A percentile compares a stretch with the other conserved stretches of the same genome.
These are phyloP conservation scores for Coecobrya sp. DNA, from an alignment of 2,888 invertebrate species.

Conservation along the genomic window DNA sequence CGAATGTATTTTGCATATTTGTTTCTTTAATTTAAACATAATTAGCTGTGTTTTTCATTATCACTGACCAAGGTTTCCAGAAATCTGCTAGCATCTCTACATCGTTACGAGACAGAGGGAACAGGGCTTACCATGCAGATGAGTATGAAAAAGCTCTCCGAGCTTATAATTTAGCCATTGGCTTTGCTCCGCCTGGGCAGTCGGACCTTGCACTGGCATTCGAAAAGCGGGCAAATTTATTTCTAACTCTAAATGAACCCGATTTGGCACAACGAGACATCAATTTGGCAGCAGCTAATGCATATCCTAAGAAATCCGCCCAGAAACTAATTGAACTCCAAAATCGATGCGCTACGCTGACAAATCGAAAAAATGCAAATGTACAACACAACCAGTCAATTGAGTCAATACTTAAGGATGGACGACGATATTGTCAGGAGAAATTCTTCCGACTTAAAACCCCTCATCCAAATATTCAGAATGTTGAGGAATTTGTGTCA, in stretches of 20 bases:
- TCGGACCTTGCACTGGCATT: slow-evolving; percentile 76
- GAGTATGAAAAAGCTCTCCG: slow-evolving; percentile 76
- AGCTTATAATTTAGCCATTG: slow-evolving; percentile 78
- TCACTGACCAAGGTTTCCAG: slow-evolving; percentile 15
- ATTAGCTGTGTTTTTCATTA: neutral
- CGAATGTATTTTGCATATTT: neutral
- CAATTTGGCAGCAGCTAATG: slow-evolving; percentile 69
- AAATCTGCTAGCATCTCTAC: slow-evolving; percentile 66
- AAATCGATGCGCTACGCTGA: slow-evolving; percentile 62
- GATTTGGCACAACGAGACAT: slow-evolving; percentile 82
- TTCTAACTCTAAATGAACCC: slow-evolving; percentile 76
- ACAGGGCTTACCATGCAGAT: slow-evolving; percentile 16
- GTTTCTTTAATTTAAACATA: neutral
- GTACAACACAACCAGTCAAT: slow-evolving; percentile 12
- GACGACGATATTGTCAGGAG: slow-evolving; percentile 53
- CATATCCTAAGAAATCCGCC: slow-evolving; percentile 76
- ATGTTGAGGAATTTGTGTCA: slow-evolving; percentile 73
- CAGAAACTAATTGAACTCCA: slow-evolving; percentile 81
- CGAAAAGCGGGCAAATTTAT: slow-evolving; percentile 79
- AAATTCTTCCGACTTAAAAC: slow-evolving; percentile 67
- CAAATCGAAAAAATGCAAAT: slow-evolving; percentile 69
- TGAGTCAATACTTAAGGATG: too few relatives aligned
- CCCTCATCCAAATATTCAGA: slow-evolving; percentile 68
- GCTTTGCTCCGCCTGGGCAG: slow-evolving; percentile 71
- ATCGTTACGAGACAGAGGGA: slow-evolving; percentile 60